Evolutionary conservation across 2,888 invertebrate species (phyloP), one percentile per base, ranked within the genome.

Genomic region (Cephus spinipes): DNA sequence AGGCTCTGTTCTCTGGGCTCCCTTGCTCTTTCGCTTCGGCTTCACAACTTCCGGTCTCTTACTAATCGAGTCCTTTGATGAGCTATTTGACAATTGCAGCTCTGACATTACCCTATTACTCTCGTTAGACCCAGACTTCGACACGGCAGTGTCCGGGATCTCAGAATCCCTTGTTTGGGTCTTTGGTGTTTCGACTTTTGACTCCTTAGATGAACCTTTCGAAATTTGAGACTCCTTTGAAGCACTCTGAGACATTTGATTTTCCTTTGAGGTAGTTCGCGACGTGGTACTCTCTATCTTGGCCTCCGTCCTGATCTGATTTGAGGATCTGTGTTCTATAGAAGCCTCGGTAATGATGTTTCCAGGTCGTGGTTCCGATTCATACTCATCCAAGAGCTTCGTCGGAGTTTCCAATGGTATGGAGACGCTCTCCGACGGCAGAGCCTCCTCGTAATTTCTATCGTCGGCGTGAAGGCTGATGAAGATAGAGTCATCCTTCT

Each of bases 371-470:
- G 83, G 87, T 73, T 87, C 88, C 35, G 84, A 84, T 31, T 91
- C 90, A 79, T 90, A 89, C 34, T 90, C 90, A 79, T 91, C 90
- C 73, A 90, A 75, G 4, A 90, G 73, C 71, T 90, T 89, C 34
- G 90, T 90, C 36, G 91, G 91, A 0, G 90, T 90, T 81, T 90
- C 89, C 34, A 89, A 40, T 0, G 91, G 90, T 78, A 90, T 91
- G 31, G 90, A 89, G 11, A 90, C 88, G 79, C 89, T 91, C 78
- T 91, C 91, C 74, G 91, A 90, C 0, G 91, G 90, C 77, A 91
- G 78, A 1, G 90, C 89, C 15, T 83, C 85, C 36, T 89, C 88
- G 76, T 87, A 85, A 15, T 83, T 85, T 75, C 86, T 86, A 77
- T 88, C 88, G 79, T 86, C 90, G n/a, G 85, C 88, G 80, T 85